Conservation (phyloP, 2,797 vertebrate species). For the Tachyglossus aculeatus region DNA sequence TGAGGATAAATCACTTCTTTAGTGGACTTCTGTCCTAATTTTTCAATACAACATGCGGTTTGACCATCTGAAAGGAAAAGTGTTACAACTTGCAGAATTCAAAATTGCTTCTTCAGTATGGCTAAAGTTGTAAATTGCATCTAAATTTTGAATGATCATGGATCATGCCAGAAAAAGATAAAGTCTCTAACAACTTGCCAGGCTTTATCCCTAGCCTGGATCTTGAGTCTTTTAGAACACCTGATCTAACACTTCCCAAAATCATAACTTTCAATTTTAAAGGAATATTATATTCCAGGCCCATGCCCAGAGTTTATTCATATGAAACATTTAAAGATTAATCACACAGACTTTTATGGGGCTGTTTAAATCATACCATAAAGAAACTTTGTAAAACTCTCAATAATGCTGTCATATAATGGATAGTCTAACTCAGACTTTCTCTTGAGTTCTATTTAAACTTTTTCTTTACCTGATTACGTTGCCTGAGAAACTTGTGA, state of each 20-base stretch:
- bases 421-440: too few species aligned
- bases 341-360: neutral
- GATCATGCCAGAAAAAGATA: slow-evolving; percentile 20
- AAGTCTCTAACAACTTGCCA: slow-evolving; percentile 1
- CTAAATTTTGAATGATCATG: slow-evolving; percentile 24
- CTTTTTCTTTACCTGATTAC: too few species aligned
- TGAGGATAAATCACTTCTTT: slow-evolving; percentile 63
- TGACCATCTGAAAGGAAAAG: slow-evolving; percentile 65
- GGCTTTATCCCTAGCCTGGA: neutral
- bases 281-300: slow-evolving; percentile 8
- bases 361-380: neutral
- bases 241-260: slow-evolving; percentile 23
- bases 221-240: neutral
- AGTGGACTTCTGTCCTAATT: slow-evolving; percentile 57
- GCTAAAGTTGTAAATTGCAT: slow-evolving; percentile 42
- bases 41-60: slow-evolving; percentile 61
- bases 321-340: neutral
- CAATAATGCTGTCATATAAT: too few species aligned
- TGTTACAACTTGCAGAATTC: slow-evolving; percentile 50
- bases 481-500: too few species aligned
- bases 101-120: slow-evolving; percentile 23
- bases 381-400: neutral
- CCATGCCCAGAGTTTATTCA: neutral
- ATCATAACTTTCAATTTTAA: slow-evolving; percentile 6
- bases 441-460: too few species aligned